Evolutionary conservation across 2,888 invertebrate genomes (phyloP).

Genomic region (Eulithis prunata): DNA sequence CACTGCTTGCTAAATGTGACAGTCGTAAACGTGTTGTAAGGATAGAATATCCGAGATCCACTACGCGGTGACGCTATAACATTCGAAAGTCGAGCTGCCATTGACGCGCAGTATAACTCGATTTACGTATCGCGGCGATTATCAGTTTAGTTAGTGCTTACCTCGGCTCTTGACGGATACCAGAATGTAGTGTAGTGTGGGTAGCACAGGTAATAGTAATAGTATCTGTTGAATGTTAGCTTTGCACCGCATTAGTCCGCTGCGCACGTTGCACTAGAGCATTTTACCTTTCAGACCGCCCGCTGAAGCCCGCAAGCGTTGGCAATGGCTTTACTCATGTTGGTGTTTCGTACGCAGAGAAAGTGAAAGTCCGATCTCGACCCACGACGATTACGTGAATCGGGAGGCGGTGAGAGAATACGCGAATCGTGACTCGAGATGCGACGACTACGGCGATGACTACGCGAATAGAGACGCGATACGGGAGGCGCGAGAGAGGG

Average conservation of each 20-base stretch:
- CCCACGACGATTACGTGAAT: slow-evolving; percentile 79
- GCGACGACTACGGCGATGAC: slow-evolving; percentile 80
- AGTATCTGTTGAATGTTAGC: slow-evolving; percentile 22
- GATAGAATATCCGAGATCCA: too few species aligned
- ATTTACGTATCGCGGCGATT: too few species aligned
- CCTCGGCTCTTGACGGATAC: too few species aligned
- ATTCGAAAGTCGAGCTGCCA: too few species aligned
- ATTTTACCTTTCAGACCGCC: slow-evolving; percentile 67
- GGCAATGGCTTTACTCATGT: slow-evolving; percentile 78
- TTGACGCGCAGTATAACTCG: too few species aligned
- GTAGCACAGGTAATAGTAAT: background rate
- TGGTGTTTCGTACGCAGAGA: slow-evolving; percentile 82
- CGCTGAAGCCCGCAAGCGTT: slow-evolving; percentile 60
- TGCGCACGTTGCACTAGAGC: slow-evolving; percentile 64
- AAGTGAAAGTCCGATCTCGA: slow-evolving; percentile 76
- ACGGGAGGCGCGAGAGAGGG: slow-evolving; percentile 75
- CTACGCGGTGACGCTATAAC: too few species aligned
- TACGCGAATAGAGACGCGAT: slow-evolving; percentile 81
- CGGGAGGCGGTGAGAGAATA: slow-evolving; percentile 75
- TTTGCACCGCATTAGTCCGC: slow-evolving; percentile 43
- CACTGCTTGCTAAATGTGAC: too few species aligned
- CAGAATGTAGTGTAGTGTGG: background rate
- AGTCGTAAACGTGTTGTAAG: too few species aligned
- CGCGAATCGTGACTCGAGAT: slow-evolving; percentile 76
- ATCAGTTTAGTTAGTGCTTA: too few species aligned